Evolutionary conservation across 2,888 invertebrate genomes (phyloP).

Genomic region (Brassicogethes aeneus): DNA sequence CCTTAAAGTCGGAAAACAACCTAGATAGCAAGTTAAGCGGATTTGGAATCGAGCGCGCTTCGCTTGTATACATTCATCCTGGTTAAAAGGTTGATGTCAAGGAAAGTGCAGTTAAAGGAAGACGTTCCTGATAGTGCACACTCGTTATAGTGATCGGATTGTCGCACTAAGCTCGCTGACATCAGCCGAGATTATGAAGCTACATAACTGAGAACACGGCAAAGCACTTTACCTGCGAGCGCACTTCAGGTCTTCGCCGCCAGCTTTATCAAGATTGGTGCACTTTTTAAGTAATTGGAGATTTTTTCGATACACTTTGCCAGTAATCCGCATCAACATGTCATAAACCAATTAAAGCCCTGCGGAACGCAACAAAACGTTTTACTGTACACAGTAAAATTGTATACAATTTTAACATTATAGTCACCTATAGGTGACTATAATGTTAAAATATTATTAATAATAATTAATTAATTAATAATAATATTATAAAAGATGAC

Average conservation of each 20-base stretch:
- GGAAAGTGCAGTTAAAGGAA: neutral
- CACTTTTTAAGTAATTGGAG: too few species aligned
- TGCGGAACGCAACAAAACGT: too few species aligned
- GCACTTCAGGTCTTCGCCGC: neutral
- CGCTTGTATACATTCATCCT: neutral
- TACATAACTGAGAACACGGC: constrained; percentile 4
- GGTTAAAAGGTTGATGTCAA: neutral
- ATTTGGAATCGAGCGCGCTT: neutral
- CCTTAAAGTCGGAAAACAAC: neutral
- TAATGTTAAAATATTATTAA: too few species aligned
- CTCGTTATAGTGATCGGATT: constrained; percentile 4
- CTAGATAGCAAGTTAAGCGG: neutral
- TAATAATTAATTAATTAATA: too few species aligned
- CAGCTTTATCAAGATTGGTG: too few species aligned
- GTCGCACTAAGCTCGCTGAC: neutral
- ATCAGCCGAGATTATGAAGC: constrained; percentile 4
- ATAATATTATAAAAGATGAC: too few species aligned
- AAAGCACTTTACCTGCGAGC: neutral
- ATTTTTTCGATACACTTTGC: too few species aligned
- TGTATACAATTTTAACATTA: too few species aligned
- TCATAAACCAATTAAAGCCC: too few species aligned
- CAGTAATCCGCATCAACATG: too few species aligned
- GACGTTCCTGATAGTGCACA: neutral
- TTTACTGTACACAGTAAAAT: too few species aligned
- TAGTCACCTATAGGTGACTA: too few species aligned